Evolutionary conservation across 2,797 vertebrate genomes (phyloP).

Genomic region (Hypotaenidia philippensis): DNA sequence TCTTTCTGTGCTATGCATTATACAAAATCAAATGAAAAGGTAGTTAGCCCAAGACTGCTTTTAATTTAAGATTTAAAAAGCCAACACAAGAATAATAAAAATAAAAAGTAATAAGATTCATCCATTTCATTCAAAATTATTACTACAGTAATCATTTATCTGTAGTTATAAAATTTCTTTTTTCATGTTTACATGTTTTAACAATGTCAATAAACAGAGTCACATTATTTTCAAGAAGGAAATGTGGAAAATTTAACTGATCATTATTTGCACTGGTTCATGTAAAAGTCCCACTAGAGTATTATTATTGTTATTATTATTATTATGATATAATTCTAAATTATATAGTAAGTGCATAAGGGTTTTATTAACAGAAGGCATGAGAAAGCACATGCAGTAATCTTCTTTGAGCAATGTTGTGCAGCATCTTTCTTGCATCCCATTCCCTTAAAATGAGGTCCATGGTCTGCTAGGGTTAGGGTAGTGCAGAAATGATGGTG

Average conservation of each 20-base stretch:
- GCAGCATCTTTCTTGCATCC: not conserved
- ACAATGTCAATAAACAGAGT: not conserved
- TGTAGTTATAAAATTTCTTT: not conserved
- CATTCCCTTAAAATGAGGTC: not conserved
- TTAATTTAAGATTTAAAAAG: slow-evolving; percentile 2
- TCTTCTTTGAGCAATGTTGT: not conserved
- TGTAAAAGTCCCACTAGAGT: not conserved
- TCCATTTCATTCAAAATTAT: not conserved
- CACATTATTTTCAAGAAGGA: not conserved
- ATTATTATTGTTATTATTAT: too few species aligned
- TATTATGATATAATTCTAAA: not conserved
- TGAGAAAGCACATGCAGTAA: not conserved
- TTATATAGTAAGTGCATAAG: not conserved
- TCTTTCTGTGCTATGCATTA: not conserved
- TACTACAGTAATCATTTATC: not conserved
- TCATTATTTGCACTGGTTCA: not conserved
- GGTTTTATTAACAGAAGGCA: not conserved
- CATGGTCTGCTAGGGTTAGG: not conserved
- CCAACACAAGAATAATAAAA: not conserved
- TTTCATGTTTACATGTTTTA: not conserved
- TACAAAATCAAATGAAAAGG: not conserved
- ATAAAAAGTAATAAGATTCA: not conserved
- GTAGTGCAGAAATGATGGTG: not conserved
- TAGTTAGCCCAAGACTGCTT: not conserved
- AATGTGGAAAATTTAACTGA: not conserved